Evolutionary conservation across 2,888 invertebrate genomes (phyloP), one percentile per base, ranked within the genome.

Genomic region (Phytoseiulus persimilis): DNA sequence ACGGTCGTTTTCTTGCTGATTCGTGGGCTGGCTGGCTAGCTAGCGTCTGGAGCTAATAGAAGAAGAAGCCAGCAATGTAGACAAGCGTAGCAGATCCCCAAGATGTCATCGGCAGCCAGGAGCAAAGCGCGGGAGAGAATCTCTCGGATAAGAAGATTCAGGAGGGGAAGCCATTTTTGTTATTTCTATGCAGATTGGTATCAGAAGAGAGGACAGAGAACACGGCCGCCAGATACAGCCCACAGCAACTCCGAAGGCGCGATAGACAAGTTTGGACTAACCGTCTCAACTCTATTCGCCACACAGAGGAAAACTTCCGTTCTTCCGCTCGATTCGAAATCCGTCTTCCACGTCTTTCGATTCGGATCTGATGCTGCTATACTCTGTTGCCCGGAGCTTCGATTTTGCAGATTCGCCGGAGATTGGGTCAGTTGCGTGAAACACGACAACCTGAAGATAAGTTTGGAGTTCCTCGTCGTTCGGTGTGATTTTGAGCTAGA

Each of bases 71-170:
- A 32, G 87, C 32, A 45, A 87, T 87, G 87, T 87, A 87, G 87
- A 87, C 87, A 87, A 87, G 87, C 87, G 87, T 87, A 87, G 87
- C 87, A 87, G 87, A 87, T 87, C 87, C 45, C 87, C 39, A 87
- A 33, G 87, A 87, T 33, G 45, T 39, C 39, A 87, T 45, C 87
- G 87, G 18, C 65, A 87, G 87, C 3, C 31, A 83, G 33, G 83
- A 83, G 33, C 31, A 28, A 83, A 83, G 83, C 83, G 33, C 31
- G 83, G 9, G 33, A 83, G 33, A 33, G 83, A 83, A 83, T 65
- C 65, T 65, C 65, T 3, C 6, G 83, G 83, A 83, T 33, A 39
- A 33, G 39, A 65, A 65, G 65, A 65, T 65, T 65, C 65, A 65
- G 65, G 65, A 65, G 65, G 65, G 65, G 87, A 32, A 45, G 87